Evolutionary conservation across 2,113 vertebrate species (phyloP).

Genomic region (Oriolus oriolus): DNA sequence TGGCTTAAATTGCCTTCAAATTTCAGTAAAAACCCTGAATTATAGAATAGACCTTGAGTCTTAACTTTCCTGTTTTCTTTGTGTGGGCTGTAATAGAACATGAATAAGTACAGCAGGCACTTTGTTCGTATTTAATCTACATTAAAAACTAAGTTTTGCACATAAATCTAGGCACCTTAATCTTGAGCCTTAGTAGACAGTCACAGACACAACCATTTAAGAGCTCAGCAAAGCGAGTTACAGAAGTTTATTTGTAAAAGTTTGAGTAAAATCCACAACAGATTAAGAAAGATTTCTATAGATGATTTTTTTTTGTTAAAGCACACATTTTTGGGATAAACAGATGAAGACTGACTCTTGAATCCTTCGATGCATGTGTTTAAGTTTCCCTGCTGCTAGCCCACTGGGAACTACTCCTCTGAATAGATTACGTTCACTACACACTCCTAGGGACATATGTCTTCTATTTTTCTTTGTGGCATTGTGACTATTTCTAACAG

Average conservation of each 20-base stretch:
- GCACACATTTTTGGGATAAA: background rate
- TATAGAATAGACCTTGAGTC: conserved; percentile 65
- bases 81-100: conserved; percentile 50
- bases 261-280: background rate
- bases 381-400: conserved; percentile 40
- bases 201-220: background rate
- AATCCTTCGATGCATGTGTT: background rate
- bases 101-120: conserved; percentile 42
- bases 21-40: conserved; percentile 68
- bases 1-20: conserved; percentile 68
- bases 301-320: background rate
- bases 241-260: background rate
- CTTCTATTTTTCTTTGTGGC: conserved; percentile 77
- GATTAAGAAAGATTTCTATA: background rate
- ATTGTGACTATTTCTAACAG: conserved; percentile 71
- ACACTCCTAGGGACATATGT: conserved; percentile 71
- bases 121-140: conserved; percentile 53
- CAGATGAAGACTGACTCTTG: conserved; percentile 33
- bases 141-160: conserved; percentile 38
- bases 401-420: conserved; percentile 20
- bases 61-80: conserved; percentile 67
- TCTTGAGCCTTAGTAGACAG: background rate
- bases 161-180: conserved; percentile 25
- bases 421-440: conserved; percentile 35
- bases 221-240: background rate